Evolutionary conservation across 2,113 vertebrate genomes (phyloP), one percentile per base, ranked within the genome.

Genomic region (Rhinopomastus cyanomelas): DNA sequence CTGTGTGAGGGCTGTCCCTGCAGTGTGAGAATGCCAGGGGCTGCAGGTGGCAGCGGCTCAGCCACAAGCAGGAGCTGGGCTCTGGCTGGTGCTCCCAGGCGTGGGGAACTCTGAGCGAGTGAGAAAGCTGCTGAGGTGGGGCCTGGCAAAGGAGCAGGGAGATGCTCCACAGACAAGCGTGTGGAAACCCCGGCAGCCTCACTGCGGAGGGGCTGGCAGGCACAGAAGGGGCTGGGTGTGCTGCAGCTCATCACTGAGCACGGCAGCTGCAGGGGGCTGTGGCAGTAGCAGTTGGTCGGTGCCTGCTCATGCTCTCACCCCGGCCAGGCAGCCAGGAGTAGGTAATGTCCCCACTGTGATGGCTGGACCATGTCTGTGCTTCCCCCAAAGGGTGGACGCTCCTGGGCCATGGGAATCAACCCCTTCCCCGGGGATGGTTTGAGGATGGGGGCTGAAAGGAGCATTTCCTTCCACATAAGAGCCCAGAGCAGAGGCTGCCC

Each of bases 241-340:
- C 91, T 93, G 78, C 85, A 67, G 23, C 72, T 86, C 61, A 39
- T 39, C 20, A 20, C 26, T 14, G 8, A 25, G 29, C 65, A 21
- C 9, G 3, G 29, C 8, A 1, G 79, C 66, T 87, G 79, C 76
- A 0, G 39, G 26, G 9, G 27, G 11, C 64, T 32, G 64, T 44
- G 4, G 23, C n/a, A 11, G 46, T 0, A 0, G 21, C 0, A n/a
- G n/a, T n/a, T n/a, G 0, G 26, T 91, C 3, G 1, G 52, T 6
- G 69, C 36, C 66, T 87, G 39, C 16, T 72, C 52, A 7, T 1
- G 1, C 23, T 56, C 49, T 49, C 8, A 0, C 17, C 26, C 61
- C 51, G 36, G 27, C 39, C 25, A 17, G 30, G 79, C 49, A 76
- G 55, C 39, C 26, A 48, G 42, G 34, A 74, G 25, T 21, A 20